Percentiles rank a stretch among this genome's conserved stretches.
These are phyloP conservation scores for Apodemia zela DNA, from an alignment of 2,888 invertebrate species.

Conservation along the genomic window DNA sequence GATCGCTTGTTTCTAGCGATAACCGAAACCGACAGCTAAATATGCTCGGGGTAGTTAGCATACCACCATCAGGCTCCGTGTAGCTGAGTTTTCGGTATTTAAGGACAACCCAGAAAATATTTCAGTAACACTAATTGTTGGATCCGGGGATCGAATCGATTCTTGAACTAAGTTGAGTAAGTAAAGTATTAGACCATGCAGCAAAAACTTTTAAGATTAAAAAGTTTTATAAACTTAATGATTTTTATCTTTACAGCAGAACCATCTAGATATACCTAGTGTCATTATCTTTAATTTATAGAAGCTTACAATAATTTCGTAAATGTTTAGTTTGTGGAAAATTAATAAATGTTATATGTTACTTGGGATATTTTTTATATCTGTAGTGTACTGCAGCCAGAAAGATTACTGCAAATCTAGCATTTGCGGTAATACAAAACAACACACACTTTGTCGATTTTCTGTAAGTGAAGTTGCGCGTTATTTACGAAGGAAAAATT, in stretches of 20 bases:
- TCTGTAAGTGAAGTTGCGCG: background rate
- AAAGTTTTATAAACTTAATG: background rate
- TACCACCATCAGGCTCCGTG: no score
- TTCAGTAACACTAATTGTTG: no score
- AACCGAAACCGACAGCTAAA: no score
- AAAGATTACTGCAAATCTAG: slow-evolving; percentile 12
- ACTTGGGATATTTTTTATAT: background rate
- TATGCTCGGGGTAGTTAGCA: no score
- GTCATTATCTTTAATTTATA: background rate
- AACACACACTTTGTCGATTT: slow-evolving; percentile 17
- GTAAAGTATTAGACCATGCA: background rate
- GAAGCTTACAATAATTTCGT: background rate
- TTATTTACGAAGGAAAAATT: background rate
- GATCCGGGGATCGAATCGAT: no score
- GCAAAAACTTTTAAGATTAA: background rate
- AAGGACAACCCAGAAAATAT: no score
- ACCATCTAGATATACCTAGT: background rate
- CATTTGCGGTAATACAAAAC: slow-evolving; percentile 11
- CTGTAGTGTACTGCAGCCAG: background rate
- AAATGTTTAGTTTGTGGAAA: background rate
- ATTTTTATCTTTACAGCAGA: background rate
- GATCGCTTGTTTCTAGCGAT: no score
- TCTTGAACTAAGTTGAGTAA: no score
- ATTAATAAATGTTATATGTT: background rate
- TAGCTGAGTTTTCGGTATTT: no score